Conservation (phyloP, 2,797 vertebrate species). For the Sardinella longiceps region DNA sequence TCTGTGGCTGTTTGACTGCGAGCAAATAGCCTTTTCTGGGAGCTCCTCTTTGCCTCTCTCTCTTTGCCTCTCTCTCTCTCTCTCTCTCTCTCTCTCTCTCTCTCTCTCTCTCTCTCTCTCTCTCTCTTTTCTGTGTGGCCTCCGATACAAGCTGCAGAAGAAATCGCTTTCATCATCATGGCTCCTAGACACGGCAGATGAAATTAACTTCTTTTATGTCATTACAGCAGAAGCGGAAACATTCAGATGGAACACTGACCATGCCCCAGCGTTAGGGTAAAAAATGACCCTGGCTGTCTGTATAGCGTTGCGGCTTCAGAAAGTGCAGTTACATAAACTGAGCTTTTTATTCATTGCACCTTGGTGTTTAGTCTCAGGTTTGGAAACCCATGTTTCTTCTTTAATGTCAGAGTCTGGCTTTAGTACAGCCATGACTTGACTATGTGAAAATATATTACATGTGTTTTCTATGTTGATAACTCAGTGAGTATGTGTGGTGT, state of each 20-base stretch:
- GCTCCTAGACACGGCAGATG: conserved; percentile 60
- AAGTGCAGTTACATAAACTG: background rate
- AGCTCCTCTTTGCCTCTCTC: conserved; percentile 51
- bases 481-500: background rate
- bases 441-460: background rate
- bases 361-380: background rate
- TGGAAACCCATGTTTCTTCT: background rate
- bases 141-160: conserved; percentile 54
- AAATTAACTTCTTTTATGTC: conserved; percentile 57
- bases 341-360: background rate
- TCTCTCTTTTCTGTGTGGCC: conserved; percentile 37
- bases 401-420: background rate
- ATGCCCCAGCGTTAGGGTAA: background rate
- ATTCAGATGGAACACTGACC: conserved; percentile 27
- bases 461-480: background rate
- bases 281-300: background rate
- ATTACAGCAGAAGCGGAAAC: conserved; percentile 44
- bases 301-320: background rate
- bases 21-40: conserved; percentile 60
- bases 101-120: conserved; percentile 30
- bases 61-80: conserved; percentile 38
- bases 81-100: conserved; percentile 38
- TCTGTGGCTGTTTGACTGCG: conserved; percentile 59
- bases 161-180: conserved; percentile 65
- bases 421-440: background rate